phyloP scores from a whole-genome alignment of 2,888 invertebrate genomes.

The Drosophila robusta region DNA sequence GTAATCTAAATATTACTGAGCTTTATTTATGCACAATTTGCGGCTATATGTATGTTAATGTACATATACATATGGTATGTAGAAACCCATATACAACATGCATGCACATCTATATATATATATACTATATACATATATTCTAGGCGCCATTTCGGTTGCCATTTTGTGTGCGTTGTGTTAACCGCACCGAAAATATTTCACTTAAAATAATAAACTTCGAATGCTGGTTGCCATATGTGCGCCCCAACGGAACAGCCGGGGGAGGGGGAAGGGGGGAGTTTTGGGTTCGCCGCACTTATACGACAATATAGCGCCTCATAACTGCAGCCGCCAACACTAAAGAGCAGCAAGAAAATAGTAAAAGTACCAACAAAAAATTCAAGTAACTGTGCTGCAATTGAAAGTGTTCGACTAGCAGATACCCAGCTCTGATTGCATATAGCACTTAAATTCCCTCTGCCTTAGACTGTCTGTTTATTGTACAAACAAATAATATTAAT shows the following conservation, averaged over 20 bases:
- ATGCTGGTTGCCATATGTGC: slow-evolving; percentile 12
- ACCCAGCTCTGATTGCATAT: neutral
- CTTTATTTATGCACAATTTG: slow-evolving; percentile 44
- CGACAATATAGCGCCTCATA: slow-evolving; percentile 38
- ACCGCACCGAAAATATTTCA: slow-evolving; percentile 34
- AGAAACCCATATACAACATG: neutral
- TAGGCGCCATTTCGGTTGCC: slow-evolving; percentile 25
- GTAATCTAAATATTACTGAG: slow-evolving; percentile 30
- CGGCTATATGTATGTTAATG: slow-evolving; percentile 1
- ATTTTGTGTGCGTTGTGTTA: slow-evolving; percentile 17
- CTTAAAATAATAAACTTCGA: slow-evolving; percentile 51
- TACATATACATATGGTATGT: neutral
- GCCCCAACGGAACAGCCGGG: neutral
- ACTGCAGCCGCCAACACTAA: slow-evolving; percentile 23
- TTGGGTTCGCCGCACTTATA: slow-evolving; percentile 17
- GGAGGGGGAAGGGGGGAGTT: slow-evolving; percentile 6
- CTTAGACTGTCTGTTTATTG: no score
- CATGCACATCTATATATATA: neutral
- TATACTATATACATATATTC: neutral
- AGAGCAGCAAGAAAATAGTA: neutral
- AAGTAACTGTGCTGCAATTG: neutral
- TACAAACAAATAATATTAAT: no score
- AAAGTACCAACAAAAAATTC: neutral
- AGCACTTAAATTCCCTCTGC: no score
- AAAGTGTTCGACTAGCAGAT: neutral